These are phyloP conservation scores for Leptosomus discolor DNA, from an alignment of 2,113 vertebrate genomes.

Conservation along the genomic window DNA sequence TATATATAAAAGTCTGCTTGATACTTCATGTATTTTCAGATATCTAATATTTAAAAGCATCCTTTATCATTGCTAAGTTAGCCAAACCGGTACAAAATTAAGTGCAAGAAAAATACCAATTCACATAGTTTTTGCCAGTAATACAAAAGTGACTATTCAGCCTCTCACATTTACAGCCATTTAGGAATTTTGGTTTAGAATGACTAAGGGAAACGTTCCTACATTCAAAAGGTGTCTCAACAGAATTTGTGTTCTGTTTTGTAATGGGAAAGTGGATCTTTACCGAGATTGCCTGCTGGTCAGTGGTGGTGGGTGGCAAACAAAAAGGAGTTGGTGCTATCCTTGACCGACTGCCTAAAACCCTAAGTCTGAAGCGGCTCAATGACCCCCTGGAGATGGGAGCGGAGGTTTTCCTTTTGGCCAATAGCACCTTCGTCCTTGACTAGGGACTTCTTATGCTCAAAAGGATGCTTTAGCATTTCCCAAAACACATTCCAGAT, in stretches of 20 bases:
- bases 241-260: background rate
- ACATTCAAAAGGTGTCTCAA: slow-evolving; percentile 26
- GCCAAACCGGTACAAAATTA: slow-evolving; percentile 48
- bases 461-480: slow-evolving; percentile 47
- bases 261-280: background rate
- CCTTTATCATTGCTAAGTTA: slow-evolving; percentile 50
- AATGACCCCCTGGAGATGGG: background rate
- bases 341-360: background rate
- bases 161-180: slow-evolving; percentile 9
- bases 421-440: slow-evolving; percentile 25
- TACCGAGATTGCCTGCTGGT: background rate
- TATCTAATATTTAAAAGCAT: slow-evolving; percentile 21
- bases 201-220: background rate
- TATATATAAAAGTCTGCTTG: background rate
- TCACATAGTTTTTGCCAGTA: background rate
- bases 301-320: background rate
- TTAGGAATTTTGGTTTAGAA: background rate
- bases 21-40: background rate
- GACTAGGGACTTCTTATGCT: background rate
- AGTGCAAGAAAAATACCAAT: slow-evolving; percentile 40
- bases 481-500: slow-evolving; percentile 48
- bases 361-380: background rate
- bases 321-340: background rate
- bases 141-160: slow-evolving; percentile 12
- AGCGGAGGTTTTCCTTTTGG: background rate